Evolutionary conservation across 2,113 vertebrate species (phyloP).

Genomic region (Laterallus jamaicensis): DNA sequence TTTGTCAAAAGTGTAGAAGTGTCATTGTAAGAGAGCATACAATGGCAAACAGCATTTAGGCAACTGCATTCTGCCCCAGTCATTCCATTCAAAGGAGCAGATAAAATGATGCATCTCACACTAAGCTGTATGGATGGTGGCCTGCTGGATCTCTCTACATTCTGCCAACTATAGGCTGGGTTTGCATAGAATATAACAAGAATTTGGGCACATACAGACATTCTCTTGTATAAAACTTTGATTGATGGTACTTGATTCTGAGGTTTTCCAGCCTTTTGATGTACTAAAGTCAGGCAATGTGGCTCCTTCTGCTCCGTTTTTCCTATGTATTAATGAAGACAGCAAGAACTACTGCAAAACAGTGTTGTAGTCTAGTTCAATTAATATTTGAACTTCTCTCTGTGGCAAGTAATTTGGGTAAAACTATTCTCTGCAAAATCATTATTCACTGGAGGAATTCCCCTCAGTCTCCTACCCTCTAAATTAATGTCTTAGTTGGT

Average conservation of each 20-base stretch:
- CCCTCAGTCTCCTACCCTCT: neutral
- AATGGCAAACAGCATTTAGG: neutral
- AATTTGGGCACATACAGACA: neutral
- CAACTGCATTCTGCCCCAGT: neutral
- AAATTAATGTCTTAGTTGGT: neutral
- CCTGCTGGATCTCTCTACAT: neutral
- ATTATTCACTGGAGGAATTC: neutral
- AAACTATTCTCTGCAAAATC: neutral
- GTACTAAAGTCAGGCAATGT: neutral
- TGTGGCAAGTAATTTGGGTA: neutral
- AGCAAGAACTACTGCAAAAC: neutral
- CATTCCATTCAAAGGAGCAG: neutral
- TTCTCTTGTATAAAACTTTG: neutral
- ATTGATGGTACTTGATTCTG: neutral
- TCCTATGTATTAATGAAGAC: neutral
- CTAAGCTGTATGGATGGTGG: neutral
- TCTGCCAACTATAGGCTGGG: rapidly evolving
- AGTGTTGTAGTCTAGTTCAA: neutral
- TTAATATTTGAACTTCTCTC: neutral
- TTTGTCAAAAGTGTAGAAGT: neutral
- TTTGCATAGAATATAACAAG: neutral
- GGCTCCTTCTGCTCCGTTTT: neutral
- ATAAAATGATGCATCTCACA: rapidly evolving
- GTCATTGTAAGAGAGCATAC: neutral
- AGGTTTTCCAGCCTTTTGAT: neutral